These are phyloP conservation scores for Heteropelma amictum DNA, from an alignment of 2,888 invertebrate species.

Conservation along the genomic window DNA sequence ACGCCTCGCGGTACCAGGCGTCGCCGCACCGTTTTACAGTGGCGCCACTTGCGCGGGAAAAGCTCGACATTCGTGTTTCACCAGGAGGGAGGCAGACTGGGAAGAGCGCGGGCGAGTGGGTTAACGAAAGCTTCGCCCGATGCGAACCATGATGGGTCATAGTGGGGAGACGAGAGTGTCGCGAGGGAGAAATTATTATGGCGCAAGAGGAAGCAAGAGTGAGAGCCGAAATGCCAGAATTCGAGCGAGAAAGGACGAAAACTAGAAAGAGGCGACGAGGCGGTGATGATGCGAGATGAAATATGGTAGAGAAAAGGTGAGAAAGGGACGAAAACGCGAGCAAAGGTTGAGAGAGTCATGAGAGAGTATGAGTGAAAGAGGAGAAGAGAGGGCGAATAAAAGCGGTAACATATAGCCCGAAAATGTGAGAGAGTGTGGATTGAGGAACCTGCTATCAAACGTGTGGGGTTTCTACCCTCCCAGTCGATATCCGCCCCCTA, in stretches of 20 bases:
- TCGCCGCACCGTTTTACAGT: constrained; percentile 59
- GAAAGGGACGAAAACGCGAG: no score
- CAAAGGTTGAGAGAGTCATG: constrained; percentile 19
- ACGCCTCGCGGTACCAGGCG: constrained; percentile 56
- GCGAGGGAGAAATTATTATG: constrained; percentile 28
- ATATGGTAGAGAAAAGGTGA: constrained; percentile 12
- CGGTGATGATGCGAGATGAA: constrained; percentile 27
- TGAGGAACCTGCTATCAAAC: constrained; percentile 47
- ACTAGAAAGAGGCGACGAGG: constrained; percentile 5
- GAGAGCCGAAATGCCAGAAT: constrained; percentile 13
- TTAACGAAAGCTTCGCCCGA: constrained; percentile 51
- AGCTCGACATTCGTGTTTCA: constrained; percentile 46
- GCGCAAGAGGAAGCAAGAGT: constrained; percentile 6
- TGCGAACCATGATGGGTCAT: constrained; percentile 22
- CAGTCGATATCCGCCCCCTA: constrained; percentile 64
- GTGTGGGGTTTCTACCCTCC: constrained; percentile 57
- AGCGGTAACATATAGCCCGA: constrained; percentile 7
- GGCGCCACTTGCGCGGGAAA: constrained; percentile 66
- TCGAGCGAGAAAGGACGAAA: constrained; percentile 24
- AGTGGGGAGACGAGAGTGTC: constrained; percentile 14
- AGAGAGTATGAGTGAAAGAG: constrained; percentile 4
- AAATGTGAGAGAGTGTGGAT: constrained; percentile 35
- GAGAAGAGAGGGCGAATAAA: constrained; percentile 26
- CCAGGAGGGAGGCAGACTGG: constrained; percentile 34
- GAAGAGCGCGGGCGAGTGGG: constrained; percentile 24